Base-by-base conservation (phyloP, 2,113 vertebrate genomes). In the Oryzias javanicus region DNA sequence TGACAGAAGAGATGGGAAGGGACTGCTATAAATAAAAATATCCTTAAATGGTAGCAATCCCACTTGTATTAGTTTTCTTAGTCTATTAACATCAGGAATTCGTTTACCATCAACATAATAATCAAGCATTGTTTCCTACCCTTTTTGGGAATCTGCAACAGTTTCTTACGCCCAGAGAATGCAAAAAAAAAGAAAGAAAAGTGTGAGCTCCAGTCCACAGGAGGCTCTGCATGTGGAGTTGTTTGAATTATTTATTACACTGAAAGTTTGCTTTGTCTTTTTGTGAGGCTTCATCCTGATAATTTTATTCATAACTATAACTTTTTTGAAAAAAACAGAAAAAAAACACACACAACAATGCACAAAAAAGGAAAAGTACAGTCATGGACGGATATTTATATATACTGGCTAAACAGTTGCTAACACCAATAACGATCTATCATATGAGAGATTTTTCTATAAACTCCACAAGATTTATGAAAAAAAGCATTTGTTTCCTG, bases 11-110 rank as follows among this genome's bases (percentile, higher is more conserved):
- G 19, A 18, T 18, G 42, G 44, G 40, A 48, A 22, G 14, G 16
- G 42, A 3, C 19, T 16, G 42, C 40, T 22, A 52, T 7, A 57
- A 25, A 50, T 42, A 29, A 27, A 46, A 24, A 17, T 56, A 19
- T n/a, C 17, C 44, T 46, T 59, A 69, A 27, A 27, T 27, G 25
- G 25, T 27, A 27, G 10, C 8, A 13, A 35, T 35, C 35, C 48
- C 35, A 42, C 17, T 22, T 55, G 18, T 20, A 2, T 18, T 18
- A 3, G 3, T 47, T 47, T 8, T 53, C 27, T 50, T 49, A 54
- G 53, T 56, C 55, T 54, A 67, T 59, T 16, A 56, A 35, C 22
- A 54, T 60, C 55, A 71, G 63, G 61, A 76, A 60, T 27, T 14
- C 49, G 42, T 76, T 71, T 15, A 14, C 20, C 19, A 70, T 45